These are phyloP conservation scores for Hyposmocoma kahamanoa DNA, from an alignment of 1,140 invertebrate species.

Conservation along the genomic window DNA sequence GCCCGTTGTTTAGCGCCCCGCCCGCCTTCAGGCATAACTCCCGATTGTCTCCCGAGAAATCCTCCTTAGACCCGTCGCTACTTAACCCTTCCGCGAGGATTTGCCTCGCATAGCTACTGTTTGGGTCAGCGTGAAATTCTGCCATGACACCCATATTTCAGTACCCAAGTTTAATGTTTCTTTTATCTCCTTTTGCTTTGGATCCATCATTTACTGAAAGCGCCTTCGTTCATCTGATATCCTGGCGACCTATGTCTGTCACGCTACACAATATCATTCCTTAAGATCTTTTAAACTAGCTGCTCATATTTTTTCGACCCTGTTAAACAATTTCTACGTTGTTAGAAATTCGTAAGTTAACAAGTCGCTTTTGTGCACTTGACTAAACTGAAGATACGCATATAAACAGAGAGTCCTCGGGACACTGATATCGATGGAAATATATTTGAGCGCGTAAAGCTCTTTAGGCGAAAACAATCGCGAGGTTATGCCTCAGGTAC, in stretches of 20 bases:
- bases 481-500: slow-evolving; percentile 24
- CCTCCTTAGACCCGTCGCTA: slow-evolving; percentile 66
- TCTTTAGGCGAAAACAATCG: slow-evolving; percentile 29
- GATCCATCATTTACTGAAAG: too few relatives aligned
- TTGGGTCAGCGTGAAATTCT: slow-evolving; percentile 69
- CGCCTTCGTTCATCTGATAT: too few relatives aligned
- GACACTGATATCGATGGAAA: slow-evolving; percentile 11
- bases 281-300: too few relatives aligned
- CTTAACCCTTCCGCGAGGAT: slow-evolving; percentile 63
- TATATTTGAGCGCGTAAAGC: slow-evolving; percentile 13
- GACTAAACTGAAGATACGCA: too few relatives aligned
- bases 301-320: too few relatives aligned
- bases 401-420: too few relatives aligned
- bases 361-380: too few relatives aligned
- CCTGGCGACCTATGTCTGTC: too few relatives aligned
- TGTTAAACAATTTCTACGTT: too few relatives aligned
- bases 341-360: too few relatives aligned
- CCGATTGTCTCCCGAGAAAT: slow-evolving; percentile 69
- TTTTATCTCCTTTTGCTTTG: slow-evolving; percentile 31
- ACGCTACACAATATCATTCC: too few relatives aligned
- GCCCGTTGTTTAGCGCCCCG: slow-evolving; percentile 68
- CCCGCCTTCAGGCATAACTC: slow-evolving; percentile 64
- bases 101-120: slow-evolving; percentile 55
- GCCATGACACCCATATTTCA: slow-evolving; percentile 35
- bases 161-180: slow-evolving; percentile 28